phyloP scores from a whole-genome alignment of 2,113 vertebrate genomes.

The Pipra filicauda region DNA sequence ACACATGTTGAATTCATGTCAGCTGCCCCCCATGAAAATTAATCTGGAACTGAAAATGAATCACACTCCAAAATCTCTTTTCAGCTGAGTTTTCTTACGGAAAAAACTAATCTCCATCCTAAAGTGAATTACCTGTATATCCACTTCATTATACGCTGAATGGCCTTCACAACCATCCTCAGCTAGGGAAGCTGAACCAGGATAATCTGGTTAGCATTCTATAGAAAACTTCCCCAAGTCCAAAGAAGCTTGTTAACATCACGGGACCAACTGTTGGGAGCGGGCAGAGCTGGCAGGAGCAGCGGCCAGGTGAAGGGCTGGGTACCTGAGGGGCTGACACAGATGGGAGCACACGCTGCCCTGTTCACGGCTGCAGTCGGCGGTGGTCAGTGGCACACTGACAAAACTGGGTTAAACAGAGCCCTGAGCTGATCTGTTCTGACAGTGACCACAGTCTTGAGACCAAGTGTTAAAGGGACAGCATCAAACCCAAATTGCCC shows the following conservation, averaged over 20 bases:
- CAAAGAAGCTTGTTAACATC: not conserved
- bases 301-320: not conserved
- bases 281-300: not conserved
- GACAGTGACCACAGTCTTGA: not conserved
- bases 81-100: not conserved
- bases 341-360: not conserved
- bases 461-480: not conserved
- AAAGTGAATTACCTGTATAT: not conserved
- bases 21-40: not conserved
- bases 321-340: not conserved
- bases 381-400: not conserved
- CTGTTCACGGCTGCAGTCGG: fast-evolving
- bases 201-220: not conserved
- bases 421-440: not conserved
- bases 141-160: not conserved
- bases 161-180: not conserved
- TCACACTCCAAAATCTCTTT: not conserved
- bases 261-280: fast-evolving
- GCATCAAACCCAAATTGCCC: not conserved
- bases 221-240: not conserved
- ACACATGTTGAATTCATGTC: not conserved
- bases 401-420: conserved; percentile 10
- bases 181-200: not conserved
- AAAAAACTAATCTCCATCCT: not conserved
- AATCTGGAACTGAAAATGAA: not conserved